Percentiles rank a stretch among this genome's conserved stretches.
These are phyloP conservation scores for Myocastor coypus DNA, from an alignment of 2,113 vertebrate genomes.

Conservation along the genomic window DNA sequence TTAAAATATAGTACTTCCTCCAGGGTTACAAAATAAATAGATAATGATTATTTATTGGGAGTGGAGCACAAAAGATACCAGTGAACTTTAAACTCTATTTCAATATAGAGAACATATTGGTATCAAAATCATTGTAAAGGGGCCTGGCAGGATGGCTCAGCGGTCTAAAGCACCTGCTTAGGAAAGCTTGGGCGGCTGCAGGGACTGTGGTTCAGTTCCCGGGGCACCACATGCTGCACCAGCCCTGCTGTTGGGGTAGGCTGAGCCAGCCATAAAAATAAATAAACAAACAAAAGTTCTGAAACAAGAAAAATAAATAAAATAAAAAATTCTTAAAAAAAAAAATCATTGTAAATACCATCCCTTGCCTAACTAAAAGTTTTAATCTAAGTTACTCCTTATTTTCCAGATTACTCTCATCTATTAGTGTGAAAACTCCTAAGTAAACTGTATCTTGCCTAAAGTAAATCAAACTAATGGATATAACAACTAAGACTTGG, in stretches of 20 bases:
- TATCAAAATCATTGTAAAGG: conserved; percentile 28
- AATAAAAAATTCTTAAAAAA: too few species aligned
- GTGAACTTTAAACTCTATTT: conserved; percentile 18
- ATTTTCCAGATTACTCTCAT: background rate
- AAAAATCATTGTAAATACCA: background rate
- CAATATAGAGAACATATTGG: background rate
- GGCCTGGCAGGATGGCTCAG: too few species aligned
- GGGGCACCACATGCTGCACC: too few species aligned
- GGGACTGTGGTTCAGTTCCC: too few species aligned
- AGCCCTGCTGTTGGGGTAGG: too few species aligned
- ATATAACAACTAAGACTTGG: background rate
- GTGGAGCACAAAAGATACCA: background rate
- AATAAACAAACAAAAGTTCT: too few species aligned
- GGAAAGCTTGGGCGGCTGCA: too few species aligned
- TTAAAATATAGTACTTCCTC: conserved; percentile 21
- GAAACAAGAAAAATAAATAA: too few species aligned
- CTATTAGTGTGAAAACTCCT: background rate
- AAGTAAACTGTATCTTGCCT: background rate
- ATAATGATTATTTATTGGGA: background rate
- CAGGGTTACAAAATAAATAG: conserved; percentile 26
- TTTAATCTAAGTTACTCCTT: background rate
- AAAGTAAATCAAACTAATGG: conserved; percentile 25
- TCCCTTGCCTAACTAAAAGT: background rate
- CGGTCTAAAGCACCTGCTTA: too few species aligned
- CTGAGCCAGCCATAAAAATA: too few species aligned